phyloP scores from a whole-genome alignment of 92 coral and sea anemone species.

The Desmophyllum pertusum region DNA sequence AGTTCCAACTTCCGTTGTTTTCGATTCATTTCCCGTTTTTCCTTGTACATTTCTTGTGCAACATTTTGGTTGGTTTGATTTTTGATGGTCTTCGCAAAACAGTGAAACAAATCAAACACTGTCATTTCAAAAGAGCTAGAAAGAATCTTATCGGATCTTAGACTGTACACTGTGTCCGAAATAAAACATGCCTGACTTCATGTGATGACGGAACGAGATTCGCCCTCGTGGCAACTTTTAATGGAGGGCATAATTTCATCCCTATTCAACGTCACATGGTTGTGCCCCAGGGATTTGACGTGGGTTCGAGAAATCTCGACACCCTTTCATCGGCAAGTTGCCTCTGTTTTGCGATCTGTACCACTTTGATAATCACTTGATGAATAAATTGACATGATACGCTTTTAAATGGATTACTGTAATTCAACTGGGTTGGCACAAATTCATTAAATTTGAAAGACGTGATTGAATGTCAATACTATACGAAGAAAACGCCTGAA shows the following conservation, averaged over 20 bases:
- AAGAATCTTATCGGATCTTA: no score
- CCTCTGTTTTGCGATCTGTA: not conserved
- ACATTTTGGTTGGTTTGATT: not conserved
- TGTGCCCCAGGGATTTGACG: not conserved
- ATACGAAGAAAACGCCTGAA: not conserved
- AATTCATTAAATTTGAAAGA: not conserved
- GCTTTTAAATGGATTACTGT: not conserved
- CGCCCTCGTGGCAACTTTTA: not conserved
- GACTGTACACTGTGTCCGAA: not conserved
- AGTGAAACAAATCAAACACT: not conserved
- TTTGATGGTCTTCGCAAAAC: not conserved
- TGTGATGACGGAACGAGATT: not conserved
- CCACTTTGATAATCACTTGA: not conserved
- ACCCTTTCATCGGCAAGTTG: not conserved
- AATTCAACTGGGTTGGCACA: not conserved
- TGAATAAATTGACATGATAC: not conserved
- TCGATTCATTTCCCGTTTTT: not conserved
- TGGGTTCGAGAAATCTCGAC: not conserved
- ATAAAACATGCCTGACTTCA: not conserved
- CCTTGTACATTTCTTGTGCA: not conserved
- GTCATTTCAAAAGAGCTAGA: no score
- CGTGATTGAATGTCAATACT: not conserved
- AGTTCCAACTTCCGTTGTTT: not conserved
- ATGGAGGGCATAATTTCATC: not conserved
- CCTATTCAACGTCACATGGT: not conserved